Conservation (phyloP, 2,888 invertebrate species). For the Antheraea yamamai region DNA sequence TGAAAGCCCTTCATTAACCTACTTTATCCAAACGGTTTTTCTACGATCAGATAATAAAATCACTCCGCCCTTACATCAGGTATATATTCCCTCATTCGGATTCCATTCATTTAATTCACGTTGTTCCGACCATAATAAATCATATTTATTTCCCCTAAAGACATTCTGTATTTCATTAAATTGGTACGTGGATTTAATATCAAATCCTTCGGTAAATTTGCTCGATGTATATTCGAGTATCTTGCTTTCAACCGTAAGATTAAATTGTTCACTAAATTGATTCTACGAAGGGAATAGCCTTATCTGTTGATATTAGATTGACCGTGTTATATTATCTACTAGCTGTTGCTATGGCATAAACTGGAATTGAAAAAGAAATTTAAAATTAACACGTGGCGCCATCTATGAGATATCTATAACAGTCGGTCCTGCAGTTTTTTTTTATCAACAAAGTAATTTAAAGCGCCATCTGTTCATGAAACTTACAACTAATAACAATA, state of each 20-base stretch:
- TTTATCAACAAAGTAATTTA: too few species aligned
- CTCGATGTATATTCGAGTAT: neutral
- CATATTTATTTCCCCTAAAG: conserved; percentile 17
- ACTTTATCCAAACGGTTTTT: conserved; percentile 64
- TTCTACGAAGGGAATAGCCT: neutral
- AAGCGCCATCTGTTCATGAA: too few species aligned
- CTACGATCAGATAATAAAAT: conserved; percentile 70
- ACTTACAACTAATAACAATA: too few species aligned
- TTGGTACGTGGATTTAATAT: conserved; percentile 13
- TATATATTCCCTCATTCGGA: conserved; percentile 21
- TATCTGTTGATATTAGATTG: neutral
- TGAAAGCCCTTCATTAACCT: conserved; percentile 68
- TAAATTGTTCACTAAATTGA: neutral
- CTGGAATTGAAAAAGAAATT: too few species aligned
- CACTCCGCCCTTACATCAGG: conserved; percentile 41
- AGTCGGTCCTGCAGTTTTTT: too few species aligned
- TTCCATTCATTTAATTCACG: conserved; percentile 23
- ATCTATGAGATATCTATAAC: too few species aligned
- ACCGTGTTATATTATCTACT: neutral
- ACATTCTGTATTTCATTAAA: conserved; percentile 2
- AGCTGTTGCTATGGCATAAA: too few species aligned
- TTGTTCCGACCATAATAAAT: conserved; percentile 21
- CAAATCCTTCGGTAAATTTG: conserved; percentile 1
- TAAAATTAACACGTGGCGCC: too few species aligned
- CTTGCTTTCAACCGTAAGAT: neutral